Conservation (phyloP, 1,140 invertebrate genomes). For the Bombus affinis region DNA sequence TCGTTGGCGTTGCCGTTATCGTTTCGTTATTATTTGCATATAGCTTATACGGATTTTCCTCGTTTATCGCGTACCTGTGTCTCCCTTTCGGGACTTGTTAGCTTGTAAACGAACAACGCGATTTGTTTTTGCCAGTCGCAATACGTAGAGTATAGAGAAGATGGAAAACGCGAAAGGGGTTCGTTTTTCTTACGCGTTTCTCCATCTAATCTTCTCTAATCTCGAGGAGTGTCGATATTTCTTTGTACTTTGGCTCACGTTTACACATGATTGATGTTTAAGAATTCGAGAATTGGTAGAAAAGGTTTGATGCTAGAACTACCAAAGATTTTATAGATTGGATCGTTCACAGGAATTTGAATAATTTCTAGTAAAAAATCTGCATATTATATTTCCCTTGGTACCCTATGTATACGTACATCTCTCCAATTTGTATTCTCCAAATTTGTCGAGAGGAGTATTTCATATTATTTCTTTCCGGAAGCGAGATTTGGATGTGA, state of each 20-base stretch:
- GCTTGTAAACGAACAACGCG: neutral
- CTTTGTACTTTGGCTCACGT: neutral
- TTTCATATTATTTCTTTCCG: neutral
- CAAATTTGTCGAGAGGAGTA: neutral
- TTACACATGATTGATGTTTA: neutral
- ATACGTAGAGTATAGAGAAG: neutral
- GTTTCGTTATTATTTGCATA: conserved; percentile 12
- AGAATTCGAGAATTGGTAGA: neutral
- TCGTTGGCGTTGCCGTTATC: neutral
- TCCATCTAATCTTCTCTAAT: neutral
- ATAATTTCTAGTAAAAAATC: neutral
- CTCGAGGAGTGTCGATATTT: neutral
- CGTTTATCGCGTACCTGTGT: neutral
- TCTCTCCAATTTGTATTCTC: neutral
- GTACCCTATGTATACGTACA: no score
- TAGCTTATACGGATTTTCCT: conserved; percentile 6
- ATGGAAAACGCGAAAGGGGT: neutral
- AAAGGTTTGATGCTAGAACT: no score
- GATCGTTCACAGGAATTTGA: neutral
- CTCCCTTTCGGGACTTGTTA: neutral
- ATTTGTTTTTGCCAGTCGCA: neutral
- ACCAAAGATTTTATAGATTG: neutral
- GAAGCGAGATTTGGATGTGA: neutral
- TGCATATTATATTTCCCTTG: no score
- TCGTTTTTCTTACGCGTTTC: neutral